A percentile compares a stretch with the other conserved stretches of the same genome.
phyloP scores from a whole-genome alignment of 1,140 invertebrate species.

The Homarus americanus region DNA sequence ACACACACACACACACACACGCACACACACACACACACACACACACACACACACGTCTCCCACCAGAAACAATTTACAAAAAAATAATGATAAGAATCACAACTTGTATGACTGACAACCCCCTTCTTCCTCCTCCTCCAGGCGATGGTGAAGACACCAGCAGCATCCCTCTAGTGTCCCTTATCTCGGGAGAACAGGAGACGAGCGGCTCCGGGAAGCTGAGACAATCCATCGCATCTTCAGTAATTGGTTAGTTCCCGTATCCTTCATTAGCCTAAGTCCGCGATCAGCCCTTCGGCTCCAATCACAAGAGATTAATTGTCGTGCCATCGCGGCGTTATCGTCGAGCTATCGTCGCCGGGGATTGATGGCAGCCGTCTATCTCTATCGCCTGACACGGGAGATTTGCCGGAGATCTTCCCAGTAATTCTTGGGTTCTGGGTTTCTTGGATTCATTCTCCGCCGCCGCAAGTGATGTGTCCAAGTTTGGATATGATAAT shows the following conservation, averaged over 20 bases:
- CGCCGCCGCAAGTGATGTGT: not conserved
- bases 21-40: no score
- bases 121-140: no score
- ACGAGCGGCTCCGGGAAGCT: not conserved
- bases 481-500: not conserved
- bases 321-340: not conserved
- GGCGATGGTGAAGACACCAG: not conserved
- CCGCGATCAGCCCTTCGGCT: not conserved
- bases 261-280: constrained; percentile 14
- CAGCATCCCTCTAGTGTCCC: not conserved
- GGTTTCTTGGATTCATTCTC: not conserved
- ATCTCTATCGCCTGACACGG: not conserved
- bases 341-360: not conserved
- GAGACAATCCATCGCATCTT: constrained; percentile 10
- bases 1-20: no score
- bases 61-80: no score
- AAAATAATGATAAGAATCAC: no score
- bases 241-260: not conserved
- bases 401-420: not conserved
- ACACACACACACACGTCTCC: no score
- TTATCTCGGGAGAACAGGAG: not conserved
- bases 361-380: not conserved
- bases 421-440: not conserved
- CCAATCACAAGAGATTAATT: constrained; percentile 14
- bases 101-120: no score